These are phyloP conservation scores for Epizoanthus fatuus DNA, from an alignment of 92 coral and sea anemone species.

Conservation along the genomic window DNA sequence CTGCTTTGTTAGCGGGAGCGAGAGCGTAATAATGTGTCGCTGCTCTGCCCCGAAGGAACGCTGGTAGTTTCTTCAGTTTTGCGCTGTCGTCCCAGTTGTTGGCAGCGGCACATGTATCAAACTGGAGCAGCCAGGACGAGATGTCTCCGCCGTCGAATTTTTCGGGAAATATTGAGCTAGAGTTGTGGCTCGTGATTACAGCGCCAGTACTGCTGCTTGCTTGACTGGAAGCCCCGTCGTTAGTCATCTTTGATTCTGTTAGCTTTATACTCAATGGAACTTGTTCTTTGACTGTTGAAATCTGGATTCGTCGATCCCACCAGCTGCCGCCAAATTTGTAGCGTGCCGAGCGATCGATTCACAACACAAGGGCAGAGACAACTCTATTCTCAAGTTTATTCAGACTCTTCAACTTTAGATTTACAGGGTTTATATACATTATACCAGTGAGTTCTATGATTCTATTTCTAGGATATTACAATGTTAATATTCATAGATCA, in stretches of 20 bases:
- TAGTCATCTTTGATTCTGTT: no score
- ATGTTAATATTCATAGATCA: no score
- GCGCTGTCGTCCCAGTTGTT: conserved; percentile 17
- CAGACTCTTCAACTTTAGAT: neutral
- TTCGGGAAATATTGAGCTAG: conserved; percentile 29
- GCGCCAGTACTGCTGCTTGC: neutral
- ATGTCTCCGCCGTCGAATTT: conserved; percentile 12
- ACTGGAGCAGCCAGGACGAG: conserved; percentile 21
- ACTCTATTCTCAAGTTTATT: neutral
- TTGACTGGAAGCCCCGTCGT: no score
- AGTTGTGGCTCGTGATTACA: conserved; percentile 24
- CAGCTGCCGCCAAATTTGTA: conserved; percentile 25
- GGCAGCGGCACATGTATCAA: conserved; percentile 33
- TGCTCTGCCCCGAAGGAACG: conserved; percentile 12
- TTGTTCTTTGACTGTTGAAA: neutral
- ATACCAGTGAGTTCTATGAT: no score
- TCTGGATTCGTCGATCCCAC: conserved; percentile 13
- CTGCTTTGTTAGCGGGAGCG: neutral
- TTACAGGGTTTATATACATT: no score
- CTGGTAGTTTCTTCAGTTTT: conserved; percentile 28
- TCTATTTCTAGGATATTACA: no score
- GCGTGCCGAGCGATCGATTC: neutral
- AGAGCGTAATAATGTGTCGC: conserved; percentile 22
- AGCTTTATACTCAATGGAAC: neutral
- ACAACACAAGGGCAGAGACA: neutral